These are phyloP conservation scores for Tigriopus californicus DNA, from an alignment of 2,888 invertebrate species.

Conservation along the genomic window DNA sequence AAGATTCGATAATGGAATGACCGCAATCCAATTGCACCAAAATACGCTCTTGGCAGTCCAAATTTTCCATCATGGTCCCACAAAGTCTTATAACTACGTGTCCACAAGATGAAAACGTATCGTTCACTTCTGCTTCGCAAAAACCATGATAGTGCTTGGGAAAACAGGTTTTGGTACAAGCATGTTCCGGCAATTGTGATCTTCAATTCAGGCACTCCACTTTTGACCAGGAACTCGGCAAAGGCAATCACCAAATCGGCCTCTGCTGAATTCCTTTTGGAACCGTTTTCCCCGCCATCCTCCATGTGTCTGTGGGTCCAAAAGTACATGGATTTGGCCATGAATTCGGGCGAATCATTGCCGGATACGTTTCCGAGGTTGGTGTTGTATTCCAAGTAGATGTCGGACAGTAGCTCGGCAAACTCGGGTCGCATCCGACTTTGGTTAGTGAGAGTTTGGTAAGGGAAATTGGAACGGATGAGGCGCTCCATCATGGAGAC, in stretches of 20 bases:
- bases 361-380: not conserved
- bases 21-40: too few species aligned
- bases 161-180: not conserved
- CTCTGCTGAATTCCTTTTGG: not conserved
- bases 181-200: not conserved
- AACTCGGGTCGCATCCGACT: constrained; percentile 5
- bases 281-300: not conserved
- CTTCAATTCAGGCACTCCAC: not conserved
- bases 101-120: not conserved
- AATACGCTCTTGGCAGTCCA: too few species aligned
- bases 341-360: not conserved
- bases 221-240: not conserved
- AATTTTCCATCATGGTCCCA: too few species aligned
- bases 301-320: not conserved
- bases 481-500: constrained; percentile 2
- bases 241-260: not conserved
- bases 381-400: not conserved
- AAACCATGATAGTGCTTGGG: not conserved
- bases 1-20: too few species aligned
- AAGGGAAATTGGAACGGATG: not conserved
- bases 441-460: not conserved
- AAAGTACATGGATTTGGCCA: not conserved
- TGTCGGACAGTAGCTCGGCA: not conserved
- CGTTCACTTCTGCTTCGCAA: not conserved
- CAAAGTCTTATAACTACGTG: not conserved